Evolutionary conservation across 2,797 vertebrate species (phyloP), one percentile per base, ranked within the genome.

Genomic region (Nasua narica): DNA sequence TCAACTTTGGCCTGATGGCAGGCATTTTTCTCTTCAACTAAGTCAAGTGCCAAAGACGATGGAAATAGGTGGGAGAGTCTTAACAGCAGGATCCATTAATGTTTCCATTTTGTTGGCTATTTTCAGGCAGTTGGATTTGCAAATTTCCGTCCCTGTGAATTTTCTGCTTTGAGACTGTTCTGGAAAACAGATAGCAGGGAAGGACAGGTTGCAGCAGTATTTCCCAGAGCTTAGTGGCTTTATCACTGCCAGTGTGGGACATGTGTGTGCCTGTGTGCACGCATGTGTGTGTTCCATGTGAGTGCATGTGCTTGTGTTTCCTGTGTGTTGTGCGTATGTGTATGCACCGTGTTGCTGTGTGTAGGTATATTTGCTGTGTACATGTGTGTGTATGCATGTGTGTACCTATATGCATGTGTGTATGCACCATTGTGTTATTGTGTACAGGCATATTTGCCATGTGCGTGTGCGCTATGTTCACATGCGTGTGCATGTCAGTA

Each of bases 61-160:
- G n/a, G 52, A 13, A 18, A 13, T 56, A 9, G 65, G 40, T 12
- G 3, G 13, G 21, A 18, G 76, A 25, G n/a, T 58, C 27, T 77
- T 1, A 19, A 19, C 70, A 62, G 93, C 15, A 11, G 0, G 1
- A 48, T 29, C 37, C 19, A 0, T 1, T 19, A 35, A n/a, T 23
- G 58, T 72, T 62, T 35, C 67, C 43, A 23, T 15, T 83, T 21
- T n/a, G 46, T 16, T 65, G 88, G 69, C 35, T 25, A 4, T 70
- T 74, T 82, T 19, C 35, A 65, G 79, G 69, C n/a, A 25, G 48
- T 87, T 69, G 70, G 96, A 81, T 79, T 74, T 62, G 90, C n/a
- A 48, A 1, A 46, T 46, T 85, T 76, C 82, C 3, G 5, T 67
- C 37, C 1, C 69, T 29, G 25, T 76, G 84, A 74, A 52, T 67